These are phyloP conservation scores for Spodoptera picta DNA, from an alignment of 2,888 invertebrate species.

Conservation along the genomic window DNA sequence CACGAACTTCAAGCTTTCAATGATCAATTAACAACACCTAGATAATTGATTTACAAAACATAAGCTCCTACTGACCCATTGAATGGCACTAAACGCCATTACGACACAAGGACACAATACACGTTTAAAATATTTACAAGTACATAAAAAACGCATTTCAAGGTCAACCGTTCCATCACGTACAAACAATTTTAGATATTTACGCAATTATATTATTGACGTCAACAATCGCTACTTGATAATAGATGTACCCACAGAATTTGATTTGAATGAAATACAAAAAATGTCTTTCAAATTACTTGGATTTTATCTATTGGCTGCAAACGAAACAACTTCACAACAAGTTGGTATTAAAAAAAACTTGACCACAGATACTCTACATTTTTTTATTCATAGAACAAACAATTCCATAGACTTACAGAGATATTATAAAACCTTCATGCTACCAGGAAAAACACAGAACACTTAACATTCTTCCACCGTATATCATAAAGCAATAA, in stretches of 20 bases:
- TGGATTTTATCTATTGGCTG: too few species aligned
- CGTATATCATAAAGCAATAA: slow-evolving; percentile 45
- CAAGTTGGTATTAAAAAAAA: slow-evolving; percentile 6
- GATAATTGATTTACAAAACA: slow-evolving; percentile 39
- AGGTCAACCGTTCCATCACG: slow-evolving; percentile 53
- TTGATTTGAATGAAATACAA: too few species aligned
- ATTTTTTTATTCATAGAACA: slow-evolving; percentile 21
- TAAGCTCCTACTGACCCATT: slow-evolving; percentile 19
- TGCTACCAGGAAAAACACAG: slow-evolving; percentile 50
- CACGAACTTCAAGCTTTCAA: slow-evolving; percentile 24
- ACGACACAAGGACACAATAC: slow-evolving; percentile 40
- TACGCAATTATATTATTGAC: slow-evolving; percentile 19
- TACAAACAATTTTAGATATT: slow-evolving; percentile 29
- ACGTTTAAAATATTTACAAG: slow-evolving; percentile 41
- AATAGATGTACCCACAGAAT: not conserved
- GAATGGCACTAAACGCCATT: slow-evolving; percentile 28
- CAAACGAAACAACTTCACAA: not conserved
- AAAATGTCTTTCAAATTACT: too few species aligned
- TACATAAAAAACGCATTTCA: slow-evolving; percentile 47
- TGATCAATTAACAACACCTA: slow-evolving; percentile 42
- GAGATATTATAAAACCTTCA: slow-evolving; percentile 8
- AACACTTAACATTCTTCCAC: slow-evolving; percentile 48
- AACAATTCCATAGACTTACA: slow-evolving; percentile 18
- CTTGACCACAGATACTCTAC: slow-evolving; percentile 9
- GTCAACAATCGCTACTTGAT: slow-evolving; percentile 1